Percentiles rank a stretch among this genome's conserved stretches.
Conservation (phyloP, 2,888 invertebrate genomes). For the Nycteola revayana region DNA sequence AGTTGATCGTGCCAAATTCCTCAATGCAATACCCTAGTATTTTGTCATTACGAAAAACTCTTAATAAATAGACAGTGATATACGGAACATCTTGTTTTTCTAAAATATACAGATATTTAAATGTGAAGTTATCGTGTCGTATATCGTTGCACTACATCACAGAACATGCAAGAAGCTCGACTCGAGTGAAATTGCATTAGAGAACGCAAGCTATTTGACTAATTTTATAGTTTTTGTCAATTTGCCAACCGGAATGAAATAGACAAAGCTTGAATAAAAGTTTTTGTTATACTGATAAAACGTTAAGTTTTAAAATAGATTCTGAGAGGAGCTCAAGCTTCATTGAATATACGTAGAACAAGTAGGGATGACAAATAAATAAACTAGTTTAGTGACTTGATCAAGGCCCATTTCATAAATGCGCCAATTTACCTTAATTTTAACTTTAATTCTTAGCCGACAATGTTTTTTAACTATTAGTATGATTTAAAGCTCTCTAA, state of each 20-base stretch:
- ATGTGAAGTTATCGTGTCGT: constrained; percentile 4
- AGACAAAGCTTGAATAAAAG: constrained; percentile 15
- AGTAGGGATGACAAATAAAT: no score
- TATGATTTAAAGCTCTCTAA: no score
- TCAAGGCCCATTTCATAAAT: no score
- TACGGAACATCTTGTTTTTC: constrained; percentile 3
- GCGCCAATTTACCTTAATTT: no score
- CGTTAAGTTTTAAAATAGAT: neutral
- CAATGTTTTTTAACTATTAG: no score
- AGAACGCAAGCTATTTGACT: constrained; percentile 24
- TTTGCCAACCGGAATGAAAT: constrained; percentile 32
- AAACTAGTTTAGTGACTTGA: no score
- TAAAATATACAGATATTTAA: constrained; percentile 8
- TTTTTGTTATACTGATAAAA: neutral
- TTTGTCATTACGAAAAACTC: constrained; percentile 2
- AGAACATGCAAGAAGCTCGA: constrained; percentile 16
- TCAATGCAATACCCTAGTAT: neutral
- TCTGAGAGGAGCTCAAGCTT: no score
- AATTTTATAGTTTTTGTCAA: constrained; percentile 29
- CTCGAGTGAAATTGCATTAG: constrained; percentile 29
- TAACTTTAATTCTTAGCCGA: no score
- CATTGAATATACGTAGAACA: no score
- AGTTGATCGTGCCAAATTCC: neutral
- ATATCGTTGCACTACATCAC: constrained; percentile 23
- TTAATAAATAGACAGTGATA: constrained; percentile 4